Base-by-base conservation (phyloP, 2,797 vertebrate species). In the Danio kyathit region DNA sequence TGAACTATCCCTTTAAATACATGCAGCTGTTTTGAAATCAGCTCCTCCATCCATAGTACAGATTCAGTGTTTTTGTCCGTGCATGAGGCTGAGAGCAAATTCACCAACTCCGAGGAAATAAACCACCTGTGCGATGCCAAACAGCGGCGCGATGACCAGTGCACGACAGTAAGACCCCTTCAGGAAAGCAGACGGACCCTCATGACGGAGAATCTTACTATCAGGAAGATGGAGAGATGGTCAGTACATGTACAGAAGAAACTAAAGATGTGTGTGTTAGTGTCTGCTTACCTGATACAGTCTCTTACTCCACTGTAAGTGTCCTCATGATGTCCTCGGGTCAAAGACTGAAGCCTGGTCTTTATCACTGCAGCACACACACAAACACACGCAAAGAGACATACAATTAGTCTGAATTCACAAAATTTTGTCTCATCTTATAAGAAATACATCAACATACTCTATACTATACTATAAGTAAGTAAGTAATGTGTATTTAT, bases 91-190 rank as follows among this genome's bases (percentile, higher is more conserved):
- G 11, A 84, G 67, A 72, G 82, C 21, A 41, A 69, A 49, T 91
- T 99, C 97, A 0, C 95, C 97, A 0, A 97, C 96, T 38, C 96
- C 97, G 2, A 98, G 90, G 90, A 99, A 99, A 90, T 99, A 99
- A 87, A 99, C 86, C 5, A 98, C 96, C 91, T 99, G 97, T n/a
- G 96, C 97, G 0, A 99, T 97, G 90, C 98, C 97, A 0, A 84
- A 86, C 14, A 86, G 74, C 0, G 80, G 80, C 0, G 73, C 69
- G 9, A 84, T 84, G 70, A 81, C 97, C 92, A 99, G 91, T 4
- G 97, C 96, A 19, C 97, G 95, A 90, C 98, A 99, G 91, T 98
- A 98, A 0, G 97, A 97, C 0, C 97, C 97, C 88, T 99, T 99
- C 88, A 99, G 92, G 91, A 99, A 98, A 38, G 97, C 97, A 0